Base-by-base conservation (phyloP, 2,888 invertebrate species). In the Galeruca laticollis region DNA sequence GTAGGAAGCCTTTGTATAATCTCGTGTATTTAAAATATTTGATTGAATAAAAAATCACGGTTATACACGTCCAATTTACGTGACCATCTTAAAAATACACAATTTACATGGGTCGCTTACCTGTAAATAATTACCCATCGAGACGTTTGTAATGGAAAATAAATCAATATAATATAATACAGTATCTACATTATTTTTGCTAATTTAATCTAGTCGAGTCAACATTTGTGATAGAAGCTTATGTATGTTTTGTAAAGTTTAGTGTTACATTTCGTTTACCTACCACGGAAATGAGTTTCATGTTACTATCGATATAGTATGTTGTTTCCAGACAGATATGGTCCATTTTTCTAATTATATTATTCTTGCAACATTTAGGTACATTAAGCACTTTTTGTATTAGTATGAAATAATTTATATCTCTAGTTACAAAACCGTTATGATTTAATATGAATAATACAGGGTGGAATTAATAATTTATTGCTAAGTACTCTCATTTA, bases 51-150 rank as follows among this genome's bases (percentile, higher is more conserved):
- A n/a, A 43, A 43, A 43, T 43, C 13, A 43, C 43, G n/a, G 43
- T 43, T 43, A n/a, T 43, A 11, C 43, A 43, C 43, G 43, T 13
- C 43, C 43, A 37, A 43, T 43, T n/a, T 43, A 43, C 43, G 43
- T 43, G 43, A 43, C 43, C 13, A 43, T 15, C 4, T 4, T 43
- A 43, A 43, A 43, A 43, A 43, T 43, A 43, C 15, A n/a, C 15
- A 9, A 43, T 43, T 43, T 43, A 6, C 43, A 43, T 13, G n/a
- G 43, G 43, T 43, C 43, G 43, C 13, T 43, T 43, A 43, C 43
- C 43, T 43, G 43, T 43, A 43, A 43, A 43, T 43, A 43, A n/a
- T n/a, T 1, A 43, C 11, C 10, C 11, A 35, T 35, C 35, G n/a
- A n/a, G n/a, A 37, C 13, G n/a, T n/a, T n/a, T 15, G 13, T 43